Evolutionary conservation across 2,113 vertebrate species (phyloP), one percentile per base, ranked within the genome.

Genomic region (Gracilinanus agilis): DNA sequence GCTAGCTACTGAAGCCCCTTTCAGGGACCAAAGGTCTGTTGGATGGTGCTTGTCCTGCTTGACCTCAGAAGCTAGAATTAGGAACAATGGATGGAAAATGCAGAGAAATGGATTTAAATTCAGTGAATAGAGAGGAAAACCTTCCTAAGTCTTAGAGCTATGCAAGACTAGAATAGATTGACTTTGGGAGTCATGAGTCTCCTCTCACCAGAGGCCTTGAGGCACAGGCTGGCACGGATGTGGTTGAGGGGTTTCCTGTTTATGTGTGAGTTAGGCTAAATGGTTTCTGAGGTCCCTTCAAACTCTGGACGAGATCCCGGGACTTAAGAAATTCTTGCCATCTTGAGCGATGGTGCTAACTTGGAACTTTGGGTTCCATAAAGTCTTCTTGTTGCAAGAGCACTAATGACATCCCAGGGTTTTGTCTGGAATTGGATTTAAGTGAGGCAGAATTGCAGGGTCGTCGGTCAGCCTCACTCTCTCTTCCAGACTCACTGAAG

Each of bases 351-450:
- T 89, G 12, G 34, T 75, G 2, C 13, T 88, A 94, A 88, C n/a
- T 55, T 88, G 53, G 67, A 61, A 67, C 67, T 90, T 12, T 93
- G 40, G 67, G 44, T 61, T 96, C 90, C 92, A 11, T 90, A 44
- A 40, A 91, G 24, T 44, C 44, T 88, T 92, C 13, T 49, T 49
- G 49, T 49, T 49, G 49, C 49, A 49, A 49, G 49, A 49, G 49
- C 49, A 49, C 49, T 49, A 49, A 49, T 49, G 49, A 49, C 49
- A 49, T 5, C 49, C 49, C 49, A 49, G 49, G 49, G 49, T 49
- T 49, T 49, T 49, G 49, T 49, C 49, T 49, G 2, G 49, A 49
- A 49, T 49, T 49, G 49, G 49, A 49, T 49, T 49, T 49, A 49
- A 49, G 49, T 2, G 49, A 49, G 49, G 49, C 49, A 49, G 49